These are phyloP conservation scores for Pseudopodoces humilis DNA, from an alignment of 2,113 vertebrate species.

Conservation along the genomic window DNA sequence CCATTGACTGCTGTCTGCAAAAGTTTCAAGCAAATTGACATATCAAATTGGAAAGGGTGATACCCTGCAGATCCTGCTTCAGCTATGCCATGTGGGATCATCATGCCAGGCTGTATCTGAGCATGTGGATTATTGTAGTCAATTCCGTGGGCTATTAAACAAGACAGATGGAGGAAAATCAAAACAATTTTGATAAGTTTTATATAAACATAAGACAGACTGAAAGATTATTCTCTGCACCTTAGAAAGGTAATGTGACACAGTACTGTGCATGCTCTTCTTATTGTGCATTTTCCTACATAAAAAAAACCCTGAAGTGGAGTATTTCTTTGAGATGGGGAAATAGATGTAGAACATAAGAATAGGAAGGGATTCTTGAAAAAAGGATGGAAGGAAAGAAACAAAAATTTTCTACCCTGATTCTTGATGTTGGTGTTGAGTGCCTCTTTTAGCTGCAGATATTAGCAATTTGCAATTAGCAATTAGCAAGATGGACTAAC, in stretches of 20 bases:
- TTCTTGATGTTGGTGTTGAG: background rate
- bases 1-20: background rate
- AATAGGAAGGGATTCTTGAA: background rate
- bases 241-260: background rate
- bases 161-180: background rate
- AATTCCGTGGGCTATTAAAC: background rate
- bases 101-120: background rate
- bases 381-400: background rate
- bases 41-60: background rate
- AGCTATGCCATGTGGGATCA: background rate
- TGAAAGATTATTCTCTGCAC: background rate
- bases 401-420: fast-evolving
- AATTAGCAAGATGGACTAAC: background rate
- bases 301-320: background rate
- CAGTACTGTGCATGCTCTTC: background rate
- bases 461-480: background rate
- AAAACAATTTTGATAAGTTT: background rate
- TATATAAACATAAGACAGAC: background rate
- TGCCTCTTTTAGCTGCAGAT: background rate
- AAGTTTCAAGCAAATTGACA: background rate
- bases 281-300: background rate
- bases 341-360: background rate
- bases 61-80: background rate
- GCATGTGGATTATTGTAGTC: background rate
- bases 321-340: background rate